Evolutionary conservation across 1,140 invertebrate genomes (phyloP), one percentile per base, ranked within the genome.

Genomic region (Neodiprion fabricii): DNA sequence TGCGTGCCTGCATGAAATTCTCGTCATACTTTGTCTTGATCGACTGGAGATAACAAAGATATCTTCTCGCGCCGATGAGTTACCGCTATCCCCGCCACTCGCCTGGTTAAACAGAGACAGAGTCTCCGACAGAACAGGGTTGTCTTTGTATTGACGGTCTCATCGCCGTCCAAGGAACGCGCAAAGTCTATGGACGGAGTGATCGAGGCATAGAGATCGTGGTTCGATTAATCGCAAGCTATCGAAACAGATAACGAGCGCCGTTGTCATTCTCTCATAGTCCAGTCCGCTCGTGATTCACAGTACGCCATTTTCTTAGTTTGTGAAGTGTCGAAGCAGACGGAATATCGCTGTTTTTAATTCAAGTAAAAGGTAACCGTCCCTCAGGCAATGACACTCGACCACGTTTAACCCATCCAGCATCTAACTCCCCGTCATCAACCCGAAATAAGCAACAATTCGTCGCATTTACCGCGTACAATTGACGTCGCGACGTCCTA

Each of bases 291-390:
- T 74, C 70, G 84, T 86, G 83, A 86, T 87, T 85, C 81, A 82
- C 84, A 81, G 84, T 84, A 85, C 86, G 86, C 86, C 86, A 87
- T 87, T 87, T 87, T 87, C 86, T 86, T 87, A 86, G 84, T 87
- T 85, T 61, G 53, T 86, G 82, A 79, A 85, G 80, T 80, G 79
- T 79, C 79, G 76, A 77, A 78, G 67, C 72, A 83, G 75, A 77
- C 74, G 71, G 75, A 80, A 48, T 77, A 71, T 77, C 76, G 76
- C 79, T 84, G 75, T 79, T 83, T 83, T 79, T 67, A 61, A 76
- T 76, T 74, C 71, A 70, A 78, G 79, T 79, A 77, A 76, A 76
- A 79, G 84, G 81, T 86, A 83, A 82, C 74, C 76, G 4, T 61
- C 4, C 53, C 11, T 61, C 53, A 61, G 53, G n/a, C 53, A 17